Percentiles rank a stretch among this genome's conserved stretches.
These are phyloP conservation scores for Fukomys damarensis DNA, from an alignment of 2,113 vertebrate genomes.

Conservation along the genomic window DNA sequence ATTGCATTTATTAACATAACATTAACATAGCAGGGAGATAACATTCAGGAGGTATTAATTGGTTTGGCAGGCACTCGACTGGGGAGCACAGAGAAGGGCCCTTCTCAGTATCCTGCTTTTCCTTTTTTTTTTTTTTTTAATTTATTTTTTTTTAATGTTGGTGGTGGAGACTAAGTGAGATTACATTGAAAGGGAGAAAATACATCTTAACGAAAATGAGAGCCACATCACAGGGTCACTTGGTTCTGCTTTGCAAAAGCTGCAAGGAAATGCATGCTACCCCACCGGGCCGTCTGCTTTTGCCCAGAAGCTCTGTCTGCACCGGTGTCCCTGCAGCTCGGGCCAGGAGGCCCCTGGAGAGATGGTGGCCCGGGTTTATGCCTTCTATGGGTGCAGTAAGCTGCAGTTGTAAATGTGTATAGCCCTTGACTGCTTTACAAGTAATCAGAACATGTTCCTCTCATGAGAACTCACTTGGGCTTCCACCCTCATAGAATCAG, in stretches of 20 bases:
- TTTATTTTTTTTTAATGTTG: not conserved
- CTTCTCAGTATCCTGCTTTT: conserved; percentile 69
- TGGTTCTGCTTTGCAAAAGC: conserved; percentile 13
- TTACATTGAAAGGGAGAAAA: conserved; percentile 67
- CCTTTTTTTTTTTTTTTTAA: conserved; percentile 5
- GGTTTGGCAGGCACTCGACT: conserved; percentile 79
- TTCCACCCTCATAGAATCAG: not conserved
- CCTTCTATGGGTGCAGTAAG: not conserved
- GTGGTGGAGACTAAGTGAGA: conserved; percentile 57
- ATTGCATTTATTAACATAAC: conserved; percentile 85
- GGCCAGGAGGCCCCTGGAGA: not conserved
- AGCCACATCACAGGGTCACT: conserved; percentile 40
- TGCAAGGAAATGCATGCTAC: not conserved
- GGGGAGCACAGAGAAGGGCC: conserved; percentile 54
- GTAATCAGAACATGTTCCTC: not conserved
- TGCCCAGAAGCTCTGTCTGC: not conserved
- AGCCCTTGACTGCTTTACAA: not conserved
- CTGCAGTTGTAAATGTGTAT: not conserved
- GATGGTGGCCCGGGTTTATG: not conserved
- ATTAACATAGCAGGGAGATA: conserved; percentile 82
- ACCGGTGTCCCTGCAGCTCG: not conserved
- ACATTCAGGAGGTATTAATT: conserved; percentile 83
- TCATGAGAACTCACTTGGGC: conserved; percentile 2
- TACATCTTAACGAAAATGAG: conserved; percentile 61
- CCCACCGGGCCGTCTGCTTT: not conserved